Percentiles rank a stretch among this genome's conserved stretches.
These are phyloP conservation scores for Aphelenchoides besseyi DNA, from an alignment of 1,140 invertebrate genomes.

Conservation along the genomic window DNA sequence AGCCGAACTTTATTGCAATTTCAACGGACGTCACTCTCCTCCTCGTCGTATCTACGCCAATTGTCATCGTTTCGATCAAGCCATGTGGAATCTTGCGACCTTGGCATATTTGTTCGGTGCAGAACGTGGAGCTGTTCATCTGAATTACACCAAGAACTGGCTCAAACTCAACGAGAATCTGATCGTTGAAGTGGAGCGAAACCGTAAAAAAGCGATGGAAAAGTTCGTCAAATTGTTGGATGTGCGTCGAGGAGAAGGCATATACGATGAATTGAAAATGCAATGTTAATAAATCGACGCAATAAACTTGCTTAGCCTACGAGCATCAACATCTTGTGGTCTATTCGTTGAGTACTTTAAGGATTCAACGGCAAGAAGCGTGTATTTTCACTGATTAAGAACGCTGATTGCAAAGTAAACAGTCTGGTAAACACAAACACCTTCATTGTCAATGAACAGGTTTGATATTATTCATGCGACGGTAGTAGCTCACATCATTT, in stretches of 20 bases:
- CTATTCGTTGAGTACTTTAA: too few relatives aligned
- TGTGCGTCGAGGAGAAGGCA: neutral
- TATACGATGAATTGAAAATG: neutral
- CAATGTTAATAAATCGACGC: too few relatives aligned
- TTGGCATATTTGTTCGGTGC: neutral
- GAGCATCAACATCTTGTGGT: too few relatives aligned
- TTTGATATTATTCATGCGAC: too few relatives aligned
- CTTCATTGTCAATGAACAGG: too few relatives aligned
- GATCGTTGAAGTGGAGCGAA: neutral
- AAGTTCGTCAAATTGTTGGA: neutral
- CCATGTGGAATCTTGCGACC: neutral
- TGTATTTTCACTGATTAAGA: too few relatives aligned
- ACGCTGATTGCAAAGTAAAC: too few relatives aligned
- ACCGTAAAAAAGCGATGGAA: neutral
- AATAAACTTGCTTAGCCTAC: too few relatives aligned
- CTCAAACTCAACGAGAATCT: neutral
- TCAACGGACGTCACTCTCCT: neutral
- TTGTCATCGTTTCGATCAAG: conserved; percentile 1
- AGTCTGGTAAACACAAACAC: too few relatives aligned
- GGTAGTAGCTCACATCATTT: too few relatives aligned
- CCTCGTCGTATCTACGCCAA: neutral
- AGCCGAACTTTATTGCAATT: neutral
- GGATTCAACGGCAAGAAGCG: too few relatives aligned
- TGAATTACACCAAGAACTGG: neutral
- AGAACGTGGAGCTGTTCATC: neutral